Percentiles rank a stretch among this genome's conserved stretches.
Evolutionary conservation across 2,888 invertebrate genomes (phyloP).

Genomic region (Drosophila demipolita): DNA sequence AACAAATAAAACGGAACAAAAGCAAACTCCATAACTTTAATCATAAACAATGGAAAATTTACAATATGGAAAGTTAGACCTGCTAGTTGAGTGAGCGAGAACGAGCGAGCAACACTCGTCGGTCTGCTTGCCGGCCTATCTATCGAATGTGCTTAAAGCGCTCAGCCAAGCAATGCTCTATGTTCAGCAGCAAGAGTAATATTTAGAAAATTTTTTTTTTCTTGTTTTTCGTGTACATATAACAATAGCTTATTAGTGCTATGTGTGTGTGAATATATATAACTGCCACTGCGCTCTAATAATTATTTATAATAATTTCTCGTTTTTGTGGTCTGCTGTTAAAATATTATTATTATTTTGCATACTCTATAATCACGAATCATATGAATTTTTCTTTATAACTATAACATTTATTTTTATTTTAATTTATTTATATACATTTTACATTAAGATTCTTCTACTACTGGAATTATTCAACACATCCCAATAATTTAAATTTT

Average conservation of each 20-base stretch:
- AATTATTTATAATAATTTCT: constrained; percentile 80
- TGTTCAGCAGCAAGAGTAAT: constrained; percentile 41
- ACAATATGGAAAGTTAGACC: constrained; percentile 67
- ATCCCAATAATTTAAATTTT: not conserved
- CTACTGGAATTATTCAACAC: not conserved
- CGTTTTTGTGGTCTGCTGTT: constrained; percentile 62
- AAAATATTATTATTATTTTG: constrained; percentile 55
- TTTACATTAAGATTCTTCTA: not conserved
- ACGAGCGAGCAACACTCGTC: constrained; percentile 5
- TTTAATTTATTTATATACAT: not conserved
- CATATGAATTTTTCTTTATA: constrained; percentile 6
- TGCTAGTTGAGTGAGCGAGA: constrained; percentile 11
- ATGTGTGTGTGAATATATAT: constrained; percentile 15
- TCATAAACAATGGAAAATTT: constrained; percentile 74
- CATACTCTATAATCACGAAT: constrained; percentile 14
- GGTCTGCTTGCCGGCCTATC: constrained; percentile 45
- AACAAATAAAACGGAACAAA: constrained; percentile 40
- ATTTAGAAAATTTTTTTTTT: constrained; percentile 55
- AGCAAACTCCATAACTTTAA: constrained; percentile 64
- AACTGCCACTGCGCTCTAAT: constrained; percentile 79
- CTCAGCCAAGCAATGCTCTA: constrained; percentile 32
- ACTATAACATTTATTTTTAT: not conserved
- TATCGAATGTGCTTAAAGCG: constrained; percentile 52
- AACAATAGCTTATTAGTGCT: constrained; percentile 45
- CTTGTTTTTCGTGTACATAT: constrained; percentile 24